Percentiles rank a stretch among this genome's conserved stretches.
Conservation (phyloP, 1,140 invertebrate species). For the Triops cancriformis region DNA sequence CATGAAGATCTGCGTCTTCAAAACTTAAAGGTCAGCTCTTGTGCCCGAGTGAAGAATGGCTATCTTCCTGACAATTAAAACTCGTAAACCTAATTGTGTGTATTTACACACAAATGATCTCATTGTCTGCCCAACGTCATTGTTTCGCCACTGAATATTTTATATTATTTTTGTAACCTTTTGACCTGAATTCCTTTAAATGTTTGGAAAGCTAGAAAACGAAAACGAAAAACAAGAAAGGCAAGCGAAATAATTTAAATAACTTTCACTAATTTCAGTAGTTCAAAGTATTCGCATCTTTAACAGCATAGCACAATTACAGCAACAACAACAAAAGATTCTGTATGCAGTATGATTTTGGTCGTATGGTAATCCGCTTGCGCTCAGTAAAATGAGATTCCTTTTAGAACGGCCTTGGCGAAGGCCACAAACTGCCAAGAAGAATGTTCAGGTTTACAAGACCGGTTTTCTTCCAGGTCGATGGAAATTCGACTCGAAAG, state of each 20-base stretch:
- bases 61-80: not conserved
- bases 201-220: no score
- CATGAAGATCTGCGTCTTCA: not conserved
- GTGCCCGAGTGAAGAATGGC: not conserved
- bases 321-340: no score
- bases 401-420: not conserved
- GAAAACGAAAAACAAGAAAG: constrained; percentile 16
- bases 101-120: no score
- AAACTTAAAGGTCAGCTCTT: not conserved
- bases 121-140: no score
- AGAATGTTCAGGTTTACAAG: not conserved
- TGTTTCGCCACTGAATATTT: no score
- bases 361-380: not conserved
- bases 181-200: no score
- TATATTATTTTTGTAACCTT: no score
- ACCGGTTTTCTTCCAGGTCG: constrained; percentile 1
- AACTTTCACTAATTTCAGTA: no score
- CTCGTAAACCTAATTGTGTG: no score
- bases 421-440: not conserved
- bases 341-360: not conserved
- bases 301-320: no score
- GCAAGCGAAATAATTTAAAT: not conserved
- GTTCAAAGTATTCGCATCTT: no score
- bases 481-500: constrained; percentile 1
- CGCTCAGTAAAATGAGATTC: not conserved